Evolutionary conservation across 2,113 vertebrate genomes (phyloP).

Genomic region (Lethenteron camtschaticum): DNA sequence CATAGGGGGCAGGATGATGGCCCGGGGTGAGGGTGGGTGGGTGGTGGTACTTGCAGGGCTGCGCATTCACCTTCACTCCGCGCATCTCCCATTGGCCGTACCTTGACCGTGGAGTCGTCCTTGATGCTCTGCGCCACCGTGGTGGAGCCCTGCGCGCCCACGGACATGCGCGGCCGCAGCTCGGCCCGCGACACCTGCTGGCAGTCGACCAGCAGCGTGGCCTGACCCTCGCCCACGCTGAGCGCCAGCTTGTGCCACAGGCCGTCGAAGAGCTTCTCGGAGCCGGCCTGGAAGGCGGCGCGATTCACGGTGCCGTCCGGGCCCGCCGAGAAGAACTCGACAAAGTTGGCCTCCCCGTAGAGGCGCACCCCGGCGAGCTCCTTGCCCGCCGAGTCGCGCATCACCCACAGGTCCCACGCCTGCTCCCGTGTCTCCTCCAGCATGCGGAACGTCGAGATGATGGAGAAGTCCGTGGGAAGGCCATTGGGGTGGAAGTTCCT

Average conservation of each 20-base stretch:
- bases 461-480: constrained; percentile 26
- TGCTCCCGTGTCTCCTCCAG: constrained; percentile 16
- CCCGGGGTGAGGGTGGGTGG: too few species aligned
- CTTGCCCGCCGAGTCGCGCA: constrained; percentile 21
- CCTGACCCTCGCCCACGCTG: constrained; percentile 21
- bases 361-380: constrained; percentile 22
- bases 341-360: constrained; percentile 17
- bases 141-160: not conserved
- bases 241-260: constrained; percentile 30
- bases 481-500: constrained; percentile 25
- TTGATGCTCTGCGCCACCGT: constrained; percentile 6
- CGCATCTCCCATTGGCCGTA: too few species aligned
- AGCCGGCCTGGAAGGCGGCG: constrained; percentile 13
- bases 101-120: not conserved
- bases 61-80: too few species aligned
- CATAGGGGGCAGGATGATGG: too few species aligned
- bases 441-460: constrained; percentile 28
- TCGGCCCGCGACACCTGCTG: constrained; percentile 17
- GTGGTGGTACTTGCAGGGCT: too few species aligned
- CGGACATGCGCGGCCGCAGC: constrained; percentile 4
- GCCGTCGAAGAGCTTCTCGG: constrained; percentile 24
- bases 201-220: constrained; percentile 25
- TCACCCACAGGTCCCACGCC: constrained; percentile 31
- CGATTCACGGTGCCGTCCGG: too few species aligned
- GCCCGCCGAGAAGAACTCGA: constrained; percentile 22